These are phyloP conservation scores for Ceratotherium simum DNA, from an alignment of 2,113 vertebrate genomes.

Conservation along the genomic window DNA sequence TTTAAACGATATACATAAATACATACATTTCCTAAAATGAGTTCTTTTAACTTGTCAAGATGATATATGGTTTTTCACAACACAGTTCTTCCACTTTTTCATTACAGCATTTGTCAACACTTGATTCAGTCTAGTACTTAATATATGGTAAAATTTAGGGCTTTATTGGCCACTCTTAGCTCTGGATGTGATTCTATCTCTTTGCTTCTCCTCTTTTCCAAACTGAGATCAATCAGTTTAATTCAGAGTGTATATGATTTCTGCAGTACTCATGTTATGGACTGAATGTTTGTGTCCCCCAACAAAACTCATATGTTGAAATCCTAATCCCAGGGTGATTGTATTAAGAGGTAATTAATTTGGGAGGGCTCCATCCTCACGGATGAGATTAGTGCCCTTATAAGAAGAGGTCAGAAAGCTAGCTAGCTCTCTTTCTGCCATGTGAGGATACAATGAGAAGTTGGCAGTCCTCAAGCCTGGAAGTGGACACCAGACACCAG, in stretches of 20 bases:
- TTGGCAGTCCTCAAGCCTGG: neutral
- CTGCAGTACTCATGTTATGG: neutral
- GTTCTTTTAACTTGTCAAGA: neutral
- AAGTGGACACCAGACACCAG: neutral
- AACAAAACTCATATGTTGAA: neutral
- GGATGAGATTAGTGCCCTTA: neutral
- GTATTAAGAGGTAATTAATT: neutral
- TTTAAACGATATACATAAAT: neutral
- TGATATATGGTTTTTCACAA: slow-evolving; percentile 8
- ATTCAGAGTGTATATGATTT: neutral
- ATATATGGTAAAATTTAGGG: neutral
- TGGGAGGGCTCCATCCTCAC: too few species aligned
- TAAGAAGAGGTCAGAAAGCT: neutral
- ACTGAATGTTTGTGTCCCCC: neutral
- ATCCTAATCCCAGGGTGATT: neutral
- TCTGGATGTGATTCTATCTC: neutral
- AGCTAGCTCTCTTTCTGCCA: neutral
- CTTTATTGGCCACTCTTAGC: neutral
- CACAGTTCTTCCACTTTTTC: neutral
- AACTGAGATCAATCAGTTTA: neutral
- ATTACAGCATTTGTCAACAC: neutral
- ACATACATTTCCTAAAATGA: neutral
- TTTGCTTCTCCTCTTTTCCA: neutral
- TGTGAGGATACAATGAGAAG: neutral
- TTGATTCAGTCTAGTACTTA: neutral